phyloP scores from a whole-genome alignment of 2,113 vertebrate genomes.

The Empidonax traillii region DNA sequence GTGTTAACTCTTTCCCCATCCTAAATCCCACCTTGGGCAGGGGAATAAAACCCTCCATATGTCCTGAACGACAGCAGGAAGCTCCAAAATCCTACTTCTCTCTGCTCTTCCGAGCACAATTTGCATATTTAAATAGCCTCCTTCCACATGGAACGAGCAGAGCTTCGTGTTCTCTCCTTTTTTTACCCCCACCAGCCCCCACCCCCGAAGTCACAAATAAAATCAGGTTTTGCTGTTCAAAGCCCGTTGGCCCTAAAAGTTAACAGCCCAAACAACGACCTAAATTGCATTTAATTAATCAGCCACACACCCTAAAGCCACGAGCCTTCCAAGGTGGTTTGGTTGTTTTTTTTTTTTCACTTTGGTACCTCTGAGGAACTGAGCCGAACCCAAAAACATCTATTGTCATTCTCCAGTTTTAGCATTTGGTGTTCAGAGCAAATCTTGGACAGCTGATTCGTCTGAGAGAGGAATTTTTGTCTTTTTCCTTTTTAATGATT shows the following conservation, averaged over 20 bases:
- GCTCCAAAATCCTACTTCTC: neutral
- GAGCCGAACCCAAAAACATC: neutral
- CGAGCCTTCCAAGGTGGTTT: neutral
- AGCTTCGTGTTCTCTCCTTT: neutral
- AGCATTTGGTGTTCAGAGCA: neutral
- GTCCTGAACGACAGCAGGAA: neutral
- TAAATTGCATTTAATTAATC: neutral
- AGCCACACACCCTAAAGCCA: neutral
- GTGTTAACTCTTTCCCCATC: neutral
- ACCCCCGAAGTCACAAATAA: neutral
- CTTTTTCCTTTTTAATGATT: rapidly evolving
- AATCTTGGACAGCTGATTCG: neutral
- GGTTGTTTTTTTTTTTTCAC: neutral
- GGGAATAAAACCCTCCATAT: neutral
- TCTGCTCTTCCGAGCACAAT: neutral
- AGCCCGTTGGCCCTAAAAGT: neutral
- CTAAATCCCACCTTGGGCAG: neutral
- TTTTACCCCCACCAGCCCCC: neutral
- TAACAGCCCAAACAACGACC: neutral
- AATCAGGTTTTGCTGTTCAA: neutral
- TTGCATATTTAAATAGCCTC: conserved; percentile 10
- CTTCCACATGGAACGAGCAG: neutral
- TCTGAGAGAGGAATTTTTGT: neutral
- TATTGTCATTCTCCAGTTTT: neutral
- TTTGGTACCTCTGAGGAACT: neutral